Base-by-base conservation (phyloP, 2,113 vertebrate species). In the Pteronura brasiliensis region DNA sequence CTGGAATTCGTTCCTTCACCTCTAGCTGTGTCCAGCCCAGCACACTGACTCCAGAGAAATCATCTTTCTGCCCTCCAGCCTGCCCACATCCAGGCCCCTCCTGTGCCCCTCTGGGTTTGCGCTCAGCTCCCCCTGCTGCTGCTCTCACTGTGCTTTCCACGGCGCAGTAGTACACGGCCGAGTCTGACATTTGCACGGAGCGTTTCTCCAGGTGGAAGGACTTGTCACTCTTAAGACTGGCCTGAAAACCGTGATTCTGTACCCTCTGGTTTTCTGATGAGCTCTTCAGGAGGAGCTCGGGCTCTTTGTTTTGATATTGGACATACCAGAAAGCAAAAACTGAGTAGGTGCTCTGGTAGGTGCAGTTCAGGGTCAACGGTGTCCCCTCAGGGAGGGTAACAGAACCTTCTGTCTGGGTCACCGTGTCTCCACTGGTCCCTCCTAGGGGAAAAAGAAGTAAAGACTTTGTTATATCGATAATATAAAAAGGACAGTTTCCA, bases 151-250 rank as follows among this genome's bases (percentile, higher is more conserved):
- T 97, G 95, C 79, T 57, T 0, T 44, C 36, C 94, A 95, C 13
- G 21, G 7, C 74, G 0, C 95, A 97, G 94, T 79, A 96, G 95
- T 97, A 96, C 88, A 93, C 12, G 1, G 95, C 96, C 0, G 88
- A 83, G 76, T 97, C 97, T 10, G 88, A 91, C 25, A 10, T 10
- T 12, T 59, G 34, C 4, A 74, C 52, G 0, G 47, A 36, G 14
- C 4, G 0, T 72, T 97, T 97, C 80, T 39, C 34, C 80, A 94
- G 88, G 39, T 74, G 95, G 82, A 96, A 95, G 57, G 71, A 95
- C 6, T n/a, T 52, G 1, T 80, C 13, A 2, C 23, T 79, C 44
- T 79, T 96, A 5, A 42, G 88, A 23, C 3, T 69, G 61, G 93
- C 97, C 20, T 36, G 47, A 77, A 98, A 97, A n/a, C 57, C 92